Base-by-base conservation (phyloP, 2,888 invertebrate genomes). In the Metopia argyrocephala region DNA sequence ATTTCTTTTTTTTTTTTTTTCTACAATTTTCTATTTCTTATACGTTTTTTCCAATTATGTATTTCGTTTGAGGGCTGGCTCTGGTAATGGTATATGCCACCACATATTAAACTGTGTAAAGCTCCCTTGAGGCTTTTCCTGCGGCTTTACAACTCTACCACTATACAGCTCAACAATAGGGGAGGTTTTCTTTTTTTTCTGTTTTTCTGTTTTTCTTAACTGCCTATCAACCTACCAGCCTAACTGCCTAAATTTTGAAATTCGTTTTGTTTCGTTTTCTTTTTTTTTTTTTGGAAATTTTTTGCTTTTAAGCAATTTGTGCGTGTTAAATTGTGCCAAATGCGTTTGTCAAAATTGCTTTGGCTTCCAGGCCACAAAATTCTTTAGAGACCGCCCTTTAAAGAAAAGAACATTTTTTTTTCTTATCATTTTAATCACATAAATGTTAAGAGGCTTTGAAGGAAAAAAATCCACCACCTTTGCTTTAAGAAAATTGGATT, bases 291-390 rank as follows among this genome's bases (percentile, higher is more conserved):
- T 38, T 38, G 15, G 15, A 12, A 15, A 1, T 38, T 38, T 15
- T 73, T 69, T 54, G 69, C 81, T 78, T 80, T 74, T 65, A 69
- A 70, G 81, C 70, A 74, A 81, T 81, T 78, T 78, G 74, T 70
- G 56, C 48, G 70, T 78, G 74, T 56, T 70, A 81, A 81, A 81
- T 78, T 74, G 61, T 71, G 66, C 50, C 81, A 81, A 80, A 68
- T 52, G 20, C 45, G 52, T 76, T 69, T 61, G 15, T 6, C 12
- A 56, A 78, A 74, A 64, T 57, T 64, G 69, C 59, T 65, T 52
- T 61, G 65, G 59, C 64, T 46, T 18, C 18, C 12, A 27, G 57
- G 62, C 50, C 69, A 65, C 54, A 70, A 69, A 73, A 70, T 74
- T 70, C 81, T 75, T 75, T 27, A 46, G 70, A 75, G 78, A 64